Evolutionary conservation across 2,113 vertebrate species (phyloP).

Genomic region (Scomber japonicus): DNA sequence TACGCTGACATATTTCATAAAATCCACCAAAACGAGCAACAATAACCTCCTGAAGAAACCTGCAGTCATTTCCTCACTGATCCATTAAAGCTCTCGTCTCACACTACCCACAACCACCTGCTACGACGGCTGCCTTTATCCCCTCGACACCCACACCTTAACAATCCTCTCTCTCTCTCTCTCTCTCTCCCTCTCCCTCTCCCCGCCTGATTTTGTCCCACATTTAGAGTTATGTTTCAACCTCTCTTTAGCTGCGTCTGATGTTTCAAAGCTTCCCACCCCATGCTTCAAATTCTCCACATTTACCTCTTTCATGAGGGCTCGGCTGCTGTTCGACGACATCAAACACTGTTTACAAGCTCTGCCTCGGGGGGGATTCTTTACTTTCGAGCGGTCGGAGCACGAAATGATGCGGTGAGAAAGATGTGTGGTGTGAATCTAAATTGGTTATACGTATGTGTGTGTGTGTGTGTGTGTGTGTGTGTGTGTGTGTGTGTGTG

Average conservation of each 20-base stretch:
- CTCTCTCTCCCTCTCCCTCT: slow-evolving; percentile 23
- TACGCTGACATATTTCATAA: neutral
- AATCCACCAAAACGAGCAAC: slow-evolving; percentile 2
- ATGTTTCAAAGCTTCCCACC: slow-evolving; percentile 35
- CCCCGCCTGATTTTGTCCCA: slow-evolving; percentile 14
- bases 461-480: neutral
- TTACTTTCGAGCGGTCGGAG: slow-evolving; percentile 43
- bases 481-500: neutral
- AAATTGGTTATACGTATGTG: neutral
- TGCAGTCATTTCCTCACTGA: neutral
- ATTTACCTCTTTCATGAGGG: slow-evolving; percentile 28
- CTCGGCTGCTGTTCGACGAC: slow-evolving; percentile 29
- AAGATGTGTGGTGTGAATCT: slow-evolving; percentile 15
- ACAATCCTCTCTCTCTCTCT: neutral
- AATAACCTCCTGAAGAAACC: slow-evolving; percentile 5
- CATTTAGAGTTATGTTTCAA: slow-evolving; percentile 25
- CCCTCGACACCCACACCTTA: slow-evolving; percentile 23
- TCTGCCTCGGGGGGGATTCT: slow-evolving; percentile 10
- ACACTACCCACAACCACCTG: neutral
- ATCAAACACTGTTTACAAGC: slow-evolving; percentile 42
- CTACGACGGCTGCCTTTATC: neutral
- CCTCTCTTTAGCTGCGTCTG: slow-evolving; percentile 8
- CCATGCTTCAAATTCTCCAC: neutral
- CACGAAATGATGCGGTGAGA: slow-evolving; percentile 39
- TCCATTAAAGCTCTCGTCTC: slow-evolving; percentile 7